phyloP scores from a whole-genome alignment of 2,797 vertebrate species.

The Merluccius polli region DNA sequence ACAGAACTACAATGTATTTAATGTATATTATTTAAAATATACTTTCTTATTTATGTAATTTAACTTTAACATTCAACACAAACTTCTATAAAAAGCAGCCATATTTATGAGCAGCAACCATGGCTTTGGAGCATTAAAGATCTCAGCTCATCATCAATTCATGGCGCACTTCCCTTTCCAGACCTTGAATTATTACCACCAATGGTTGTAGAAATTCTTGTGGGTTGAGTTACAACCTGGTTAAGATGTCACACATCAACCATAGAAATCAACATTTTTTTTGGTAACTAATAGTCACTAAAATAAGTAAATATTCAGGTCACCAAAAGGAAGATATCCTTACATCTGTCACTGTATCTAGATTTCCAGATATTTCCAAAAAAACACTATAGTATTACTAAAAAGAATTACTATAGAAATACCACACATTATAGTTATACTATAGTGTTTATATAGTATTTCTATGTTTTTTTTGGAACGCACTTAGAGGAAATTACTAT shows the following conservation, averaged over 20 bases:
- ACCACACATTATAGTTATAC: too few species aligned
- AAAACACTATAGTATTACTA: too few species aligned
- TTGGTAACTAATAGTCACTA: too few species aligned
- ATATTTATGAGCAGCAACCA: not conserved
- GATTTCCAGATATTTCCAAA: too few species aligned
- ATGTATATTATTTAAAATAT: not conserved
- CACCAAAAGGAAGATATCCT: too few species aligned
- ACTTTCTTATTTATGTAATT: not conserved
- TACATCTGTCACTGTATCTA: too few species aligned
- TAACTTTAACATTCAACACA: not conserved
- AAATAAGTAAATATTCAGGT: not conserved
- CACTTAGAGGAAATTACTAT: too few species aligned
- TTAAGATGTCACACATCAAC: not conserved
- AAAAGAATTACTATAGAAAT: too few species aligned
- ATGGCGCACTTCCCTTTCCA: not conserved
- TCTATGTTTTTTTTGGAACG: too few species aligned
- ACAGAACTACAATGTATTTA: not conserved
- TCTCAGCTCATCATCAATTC: conserved; percentile 5
- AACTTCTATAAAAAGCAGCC: not conserved
- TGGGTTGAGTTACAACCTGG: not conserved
- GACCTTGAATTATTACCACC: not conserved
- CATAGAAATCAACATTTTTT: not conserved
- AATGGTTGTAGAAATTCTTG: conserved; percentile 1
- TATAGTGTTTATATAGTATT: too few species aligned
- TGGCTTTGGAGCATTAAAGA: conserved; percentile 5